Conservation (phyloP, 1,140 invertebrate species). For the Drosophila teissieri region DNA sequence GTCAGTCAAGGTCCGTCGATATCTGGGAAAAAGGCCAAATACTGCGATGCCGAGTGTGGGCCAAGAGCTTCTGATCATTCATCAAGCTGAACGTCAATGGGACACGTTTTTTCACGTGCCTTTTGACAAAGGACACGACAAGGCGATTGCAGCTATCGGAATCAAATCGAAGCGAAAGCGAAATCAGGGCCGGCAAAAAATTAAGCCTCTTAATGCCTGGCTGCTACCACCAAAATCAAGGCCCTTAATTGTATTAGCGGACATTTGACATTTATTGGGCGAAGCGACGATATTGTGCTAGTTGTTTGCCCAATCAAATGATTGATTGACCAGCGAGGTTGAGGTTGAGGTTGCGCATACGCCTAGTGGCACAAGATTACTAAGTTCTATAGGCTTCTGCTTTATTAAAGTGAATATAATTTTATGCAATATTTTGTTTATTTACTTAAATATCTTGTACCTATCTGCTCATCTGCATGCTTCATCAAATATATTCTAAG, state of each 20-base stretch:
- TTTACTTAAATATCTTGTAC: too few relatives aligned
- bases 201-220: conserved; percentile 74
- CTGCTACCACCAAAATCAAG: conserved; percentile 24
- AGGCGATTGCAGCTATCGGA: conserved; percentile 30
- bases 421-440: too few relatives aligned
- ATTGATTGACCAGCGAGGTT: conserved; percentile 51
- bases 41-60: neutral
- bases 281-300: conserved; percentile 31
- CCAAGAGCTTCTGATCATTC: conserved; percentile 60
- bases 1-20: conserved; percentile 63
- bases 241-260: conserved; percentile 73
- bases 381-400: too few relatives aligned
- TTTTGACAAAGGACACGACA: conserved; percentile 64
- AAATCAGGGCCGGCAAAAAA: conserved; percentile 56
- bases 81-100: conserved; percentile 80
- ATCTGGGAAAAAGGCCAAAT: conserved; percentile 35
- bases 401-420: too few relatives aligned
- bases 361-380: conserved; percentile 6
- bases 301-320: conserved; percentile 53
- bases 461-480: too few relatives aligned
- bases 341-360: conserved; percentile 43
- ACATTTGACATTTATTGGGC: conserved; percentile 67
- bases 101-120: conserved; percentile 80
- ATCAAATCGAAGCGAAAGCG: conserved; percentile 22
- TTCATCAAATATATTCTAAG: neutral